phyloP scores from a whole-genome alignment of 2,888 invertebrate genomes.

The Hypomecis punctinalis region DNA sequence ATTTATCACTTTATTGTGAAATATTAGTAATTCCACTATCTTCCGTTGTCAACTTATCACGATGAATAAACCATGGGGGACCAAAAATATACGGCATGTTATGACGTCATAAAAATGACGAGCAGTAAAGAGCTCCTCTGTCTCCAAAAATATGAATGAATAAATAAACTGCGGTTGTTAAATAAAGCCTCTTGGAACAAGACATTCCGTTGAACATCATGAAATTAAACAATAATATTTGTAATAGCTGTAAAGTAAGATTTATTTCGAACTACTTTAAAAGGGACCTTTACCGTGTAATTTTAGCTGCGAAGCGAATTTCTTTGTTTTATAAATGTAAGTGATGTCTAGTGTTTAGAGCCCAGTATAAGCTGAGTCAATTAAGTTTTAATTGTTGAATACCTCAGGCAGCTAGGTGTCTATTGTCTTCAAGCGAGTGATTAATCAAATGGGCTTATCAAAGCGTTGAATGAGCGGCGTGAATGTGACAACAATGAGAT shows the following conservation, averaged over 20 bases:
- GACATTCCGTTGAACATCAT: constrained; percentile 7
- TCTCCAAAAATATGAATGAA: constrained; percentile 26
- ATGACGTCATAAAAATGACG: constrained; percentile 31
- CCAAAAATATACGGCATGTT: constrained; percentile 24
- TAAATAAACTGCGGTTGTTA: constrained; percentile 20
- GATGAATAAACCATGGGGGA: constrained; percentile 29
- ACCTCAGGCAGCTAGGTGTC: constrained; percentile 32
- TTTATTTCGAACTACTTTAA: constrained; percentile 2
- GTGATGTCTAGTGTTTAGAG: neutral
- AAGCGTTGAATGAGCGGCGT: constrained; percentile 56
- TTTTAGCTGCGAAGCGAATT: neutral
- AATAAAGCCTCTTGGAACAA: constrained; percentile 19
- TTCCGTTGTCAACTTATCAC: constrained; percentile 13
- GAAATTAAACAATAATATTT: constrained; percentile 21
- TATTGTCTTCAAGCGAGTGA: constrained; percentile 54
- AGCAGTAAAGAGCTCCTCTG: constrained; percentile 27
- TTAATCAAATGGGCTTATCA: constrained; percentile 62
- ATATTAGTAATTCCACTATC: constrained; percentile 15
- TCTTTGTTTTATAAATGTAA: constrained; percentile 2
- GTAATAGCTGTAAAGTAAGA: constrained; percentile 16
- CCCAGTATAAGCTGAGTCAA: neutral
- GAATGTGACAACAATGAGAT: constrained; percentile 61
- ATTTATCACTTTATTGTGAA: constrained; percentile 1
- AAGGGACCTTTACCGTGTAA: neutral
- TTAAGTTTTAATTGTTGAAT: constrained; percentile 27